These are phyloP conservation scores for Coenonympha glycerion DNA, from an alignment of 2,888 invertebrate genomes.

Conservation along the genomic window DNA sequence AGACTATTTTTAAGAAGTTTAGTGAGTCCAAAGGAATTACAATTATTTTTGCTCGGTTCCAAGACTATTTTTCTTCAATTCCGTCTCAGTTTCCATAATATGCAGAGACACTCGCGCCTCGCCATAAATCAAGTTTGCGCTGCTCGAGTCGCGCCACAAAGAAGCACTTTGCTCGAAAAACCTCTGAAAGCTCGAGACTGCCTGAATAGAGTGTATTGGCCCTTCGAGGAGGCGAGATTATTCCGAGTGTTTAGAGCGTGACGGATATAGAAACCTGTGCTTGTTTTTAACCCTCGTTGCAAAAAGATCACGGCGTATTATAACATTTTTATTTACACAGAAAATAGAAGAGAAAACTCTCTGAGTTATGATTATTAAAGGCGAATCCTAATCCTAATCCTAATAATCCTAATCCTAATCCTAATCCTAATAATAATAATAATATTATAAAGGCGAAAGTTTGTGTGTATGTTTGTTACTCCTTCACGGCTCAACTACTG, in stretches of 20 bases:
- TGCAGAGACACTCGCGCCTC: constrained; percentile 21
- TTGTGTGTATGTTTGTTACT: no score
- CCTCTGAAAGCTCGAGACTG: constrained; percentile 26
- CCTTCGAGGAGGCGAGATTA: constrained; percentile 7
- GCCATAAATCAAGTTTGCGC: constrained; percentile 36
- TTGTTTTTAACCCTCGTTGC: neutral
- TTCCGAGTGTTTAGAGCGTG: constrained; percentile 9
- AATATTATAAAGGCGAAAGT: no score
- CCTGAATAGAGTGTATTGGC: constrained; percentile 20
- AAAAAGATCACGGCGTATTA: neutral
- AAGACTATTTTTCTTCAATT: neutral
- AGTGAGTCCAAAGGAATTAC: no score
- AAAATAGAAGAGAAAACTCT: no score
- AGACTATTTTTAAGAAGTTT: no score
- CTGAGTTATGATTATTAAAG: no score
- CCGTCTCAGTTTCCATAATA: constrained; percentile 16
- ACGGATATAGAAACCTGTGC: constrained; percentile 5
- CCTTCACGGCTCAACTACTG: no score
- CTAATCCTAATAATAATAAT: no score
- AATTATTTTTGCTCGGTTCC: no score
- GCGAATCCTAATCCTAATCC: no score
- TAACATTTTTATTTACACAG: no score
- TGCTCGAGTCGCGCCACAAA: constrained; percentile 27
- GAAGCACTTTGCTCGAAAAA: constrained; percentile 31
- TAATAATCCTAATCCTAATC: no score